A percentile compares a stretch with the other conserved stretches of the same genome.
phyloP scores from a whole-genome alignment of 2,797 vertebrate species.

The Chaunax sp. region DNA sequence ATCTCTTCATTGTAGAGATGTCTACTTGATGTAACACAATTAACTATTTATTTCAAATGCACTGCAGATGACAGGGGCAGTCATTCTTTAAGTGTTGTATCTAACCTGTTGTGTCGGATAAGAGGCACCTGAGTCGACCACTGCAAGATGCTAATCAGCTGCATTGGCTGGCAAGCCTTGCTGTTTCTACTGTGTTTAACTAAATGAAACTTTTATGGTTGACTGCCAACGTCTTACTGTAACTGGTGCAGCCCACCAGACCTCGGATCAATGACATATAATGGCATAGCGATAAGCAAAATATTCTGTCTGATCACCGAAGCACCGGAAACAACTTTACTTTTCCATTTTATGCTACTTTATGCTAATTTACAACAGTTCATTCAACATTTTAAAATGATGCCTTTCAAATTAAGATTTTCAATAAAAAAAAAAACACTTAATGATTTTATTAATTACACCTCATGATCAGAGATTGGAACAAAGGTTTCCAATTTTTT shows the following conservation, averaged over 20 bases:
- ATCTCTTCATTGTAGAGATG: slow-evolving; percentile 62
- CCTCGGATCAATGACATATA: not conserved
- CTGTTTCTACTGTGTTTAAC: not conserved
- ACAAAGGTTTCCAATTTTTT: too few relatives aligned
- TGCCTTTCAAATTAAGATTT: too few relatives aligned
- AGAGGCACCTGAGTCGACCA: slow-evolving; percentile 23
- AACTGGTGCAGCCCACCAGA: not conserved
- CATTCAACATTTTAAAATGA: too few relatives aligned
- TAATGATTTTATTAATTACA: too few relatives aligned
- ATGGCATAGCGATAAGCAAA: not conserved
- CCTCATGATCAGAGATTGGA: too few relatives aligned
- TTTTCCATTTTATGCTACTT: not conserved
- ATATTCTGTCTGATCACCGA: not conserved
- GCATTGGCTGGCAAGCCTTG: not conserved
- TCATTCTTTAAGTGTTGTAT: not conserved
- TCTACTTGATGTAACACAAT: slow-evolving; percentile 64
- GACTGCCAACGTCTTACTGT: not conserved
- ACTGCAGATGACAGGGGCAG: slow-evolving; percentile 14
- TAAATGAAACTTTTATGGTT: not conserved
- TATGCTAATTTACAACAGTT: not conserved
- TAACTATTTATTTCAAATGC: slow-evolving; percentile 54
- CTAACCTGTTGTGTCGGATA: slow-evolving; percentile 17
- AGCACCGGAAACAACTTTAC: too few relatives aligned
- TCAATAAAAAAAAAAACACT: too few relatives aligned
- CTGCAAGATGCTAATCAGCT: slow-evolving; percentile 19